Conservation (phyloP, 1,140 invertebrate genomes). For the Procambarus clarkii region DNA sequence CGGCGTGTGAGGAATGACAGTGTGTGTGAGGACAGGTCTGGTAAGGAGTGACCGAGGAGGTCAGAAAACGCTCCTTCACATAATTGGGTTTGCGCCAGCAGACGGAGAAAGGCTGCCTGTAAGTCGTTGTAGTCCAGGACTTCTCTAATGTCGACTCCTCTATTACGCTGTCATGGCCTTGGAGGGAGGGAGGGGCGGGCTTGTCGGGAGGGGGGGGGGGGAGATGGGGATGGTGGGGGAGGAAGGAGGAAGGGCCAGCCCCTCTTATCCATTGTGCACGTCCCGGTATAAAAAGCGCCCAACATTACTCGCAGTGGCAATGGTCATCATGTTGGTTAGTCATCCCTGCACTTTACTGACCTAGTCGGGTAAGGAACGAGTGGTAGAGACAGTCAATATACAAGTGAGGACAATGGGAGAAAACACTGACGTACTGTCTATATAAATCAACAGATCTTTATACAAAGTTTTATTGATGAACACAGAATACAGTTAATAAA, state of each 20-base stretch:
- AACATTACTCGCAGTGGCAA: too few relatives aligned
- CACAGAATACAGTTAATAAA: too few relatives aligned
- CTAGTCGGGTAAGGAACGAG: neutral
- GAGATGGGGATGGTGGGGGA: neutral
- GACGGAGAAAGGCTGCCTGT: neutral
- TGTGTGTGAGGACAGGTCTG: too few relatives aligned
- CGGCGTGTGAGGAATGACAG: too few relatives aligned
- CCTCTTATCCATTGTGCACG: too few relatives aligned
- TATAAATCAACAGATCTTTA: neutral
- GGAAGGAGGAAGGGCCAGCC: neutral
- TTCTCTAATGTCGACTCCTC: neutral
- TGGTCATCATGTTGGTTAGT: too few relatives aligned
- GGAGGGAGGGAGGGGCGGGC: neutral
- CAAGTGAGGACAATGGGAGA: too few relatives aligned
- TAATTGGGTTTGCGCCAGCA: conserved; percentile 46
- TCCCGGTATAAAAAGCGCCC: too few relatives aligned
- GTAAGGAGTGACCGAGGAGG: neutral
- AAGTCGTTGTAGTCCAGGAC: neutral
- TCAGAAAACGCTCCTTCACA: conserved; percentile 24
- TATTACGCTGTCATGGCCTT: neutral
- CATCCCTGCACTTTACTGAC: too few relatives aligned
- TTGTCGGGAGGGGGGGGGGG: neutral
- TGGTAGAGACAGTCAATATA: too few relatives aligned
- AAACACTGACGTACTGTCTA: neutral
- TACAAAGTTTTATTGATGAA: neutral